Base-by-base conservation (phyloP, 1,140 invertebrate genomes). In the Phymorhynchus buccinoides region DNA sequence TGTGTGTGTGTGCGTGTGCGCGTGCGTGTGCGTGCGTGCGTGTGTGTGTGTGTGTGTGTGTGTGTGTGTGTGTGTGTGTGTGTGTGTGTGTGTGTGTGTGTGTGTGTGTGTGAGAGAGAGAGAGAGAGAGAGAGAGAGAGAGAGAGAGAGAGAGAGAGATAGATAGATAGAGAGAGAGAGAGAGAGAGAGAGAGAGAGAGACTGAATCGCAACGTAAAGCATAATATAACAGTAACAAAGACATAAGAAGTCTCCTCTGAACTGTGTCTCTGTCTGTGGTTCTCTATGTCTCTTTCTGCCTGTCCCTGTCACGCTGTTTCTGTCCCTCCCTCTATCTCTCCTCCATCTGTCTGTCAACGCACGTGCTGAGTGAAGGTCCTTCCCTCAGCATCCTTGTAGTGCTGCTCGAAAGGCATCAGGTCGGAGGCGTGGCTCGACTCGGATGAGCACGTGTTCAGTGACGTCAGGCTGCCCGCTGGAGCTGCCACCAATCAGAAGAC, bases 301-400 rank as follows among this genome's bases (percentile, higher is more conserved):
- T n/a, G n/a, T n/a, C n/a, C n/a, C n/a, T n/a, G n/a, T n/a, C n/a
- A n/a, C n/a, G n/a, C n/a, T n/a, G n/a, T n/a, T n/a, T n/a, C n/a
- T n/a, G n/a, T n/a, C n/a, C n/a, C n/a, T n/a, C n/a, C n/a, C n/a
- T n/a, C n/a, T n/a, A n/a, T n/a, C n/a, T n/a, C n/a, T n/a, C n/a
- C n/a, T n/a, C n/a, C n/a, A n/a, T n/a, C n/a, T n/a, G n/a, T 62
- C 6, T 62, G 14, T 27, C 22, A 27, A 39, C 39, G 73, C 86
- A 92, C 91, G 84, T 85, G 88, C 75, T 90, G 80, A 56, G 88
- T 86, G 81, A 91, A 91, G 3, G 89, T 90, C 37, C 89, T 87
- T 30, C 91, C 91, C 73, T 91, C 90, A 27, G 84, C 88, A 73
- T 92, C 90, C 1, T 85, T 77, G 30, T 86, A 77, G 75, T 77